phyloP scores from a whole-genome alignment of 2,797 vertebrate species.

The Serranus cabrilla region DNA sequence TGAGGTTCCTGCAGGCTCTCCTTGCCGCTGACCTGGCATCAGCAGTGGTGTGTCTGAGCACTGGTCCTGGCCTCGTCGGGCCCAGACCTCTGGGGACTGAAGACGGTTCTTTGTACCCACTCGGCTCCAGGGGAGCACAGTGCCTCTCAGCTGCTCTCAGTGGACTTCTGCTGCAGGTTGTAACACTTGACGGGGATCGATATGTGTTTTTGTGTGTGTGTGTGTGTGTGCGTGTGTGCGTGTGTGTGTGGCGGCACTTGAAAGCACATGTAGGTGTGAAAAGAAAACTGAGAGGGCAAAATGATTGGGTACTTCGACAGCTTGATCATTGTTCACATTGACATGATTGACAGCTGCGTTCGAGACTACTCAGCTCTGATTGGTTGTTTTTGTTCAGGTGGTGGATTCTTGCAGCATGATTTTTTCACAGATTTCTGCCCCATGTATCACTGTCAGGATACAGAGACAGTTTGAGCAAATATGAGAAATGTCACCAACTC shows the following conservation, averaged over 20 bases:
- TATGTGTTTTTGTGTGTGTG: neutral
- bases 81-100: slow-evolving; percentile 67
- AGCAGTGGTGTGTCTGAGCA: slow-evolving; percentile 82
- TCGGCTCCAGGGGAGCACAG: slow-evolving; percentile 82
- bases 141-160: slow-evolving; percentile 86
- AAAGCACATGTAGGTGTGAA: neutral
- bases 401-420: no score
- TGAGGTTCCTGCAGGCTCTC: slow-evolving; percentile 88
- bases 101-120: slow-evolving; percentile 87
- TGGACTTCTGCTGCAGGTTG: slow-evolving; percentile 89
- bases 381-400: no score
- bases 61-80: slow-evolving; percentile 57
- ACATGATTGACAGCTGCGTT: no score
- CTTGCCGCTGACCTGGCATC: slow-evolving; percentile 89
- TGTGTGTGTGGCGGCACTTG: neutral
- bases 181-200: slow-evolving; percentile 13
- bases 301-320: no score
- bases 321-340: no score
- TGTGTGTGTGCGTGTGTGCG: neutral
- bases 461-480: no score
- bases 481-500: no score
- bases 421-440: no score
- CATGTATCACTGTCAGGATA: no score
- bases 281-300: neutral
- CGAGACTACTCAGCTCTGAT: no score